Conservation (phyloP, 1,140 invertebrate species). For the Drosophila paulistorum region DNA sequence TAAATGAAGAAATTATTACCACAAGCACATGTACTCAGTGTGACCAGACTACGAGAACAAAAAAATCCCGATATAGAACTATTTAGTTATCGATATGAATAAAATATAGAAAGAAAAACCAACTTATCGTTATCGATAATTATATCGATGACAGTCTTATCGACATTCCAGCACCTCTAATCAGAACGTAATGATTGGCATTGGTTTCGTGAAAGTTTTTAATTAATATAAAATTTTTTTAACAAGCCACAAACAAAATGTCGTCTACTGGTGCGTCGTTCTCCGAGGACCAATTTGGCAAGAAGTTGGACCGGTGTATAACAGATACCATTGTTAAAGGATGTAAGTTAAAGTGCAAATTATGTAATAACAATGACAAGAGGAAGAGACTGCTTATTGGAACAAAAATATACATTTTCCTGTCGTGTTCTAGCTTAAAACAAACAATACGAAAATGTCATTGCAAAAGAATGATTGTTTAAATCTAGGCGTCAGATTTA, state of each 20-base stretch:
- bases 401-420: not conserved
- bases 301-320: conserved; percentile 86
- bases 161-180: conserved; percentile 1
- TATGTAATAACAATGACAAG: conserved; percentile 42
- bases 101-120: not conserved
- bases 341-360: conserved; percentile 82
- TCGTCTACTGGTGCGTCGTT: conserved; percentile 23
- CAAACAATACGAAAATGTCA: not conserved
- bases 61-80: not conserved
- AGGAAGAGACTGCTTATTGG: not conserved
- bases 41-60: not conserved
- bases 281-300: conserved; percentile 85
- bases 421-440: not conserved
- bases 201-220: not conserved
- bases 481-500: not conserved
- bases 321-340: conserved; percentile 87
- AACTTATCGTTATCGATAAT: not conserved
- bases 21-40: conserved; percentile 7
- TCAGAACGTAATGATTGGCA: conserved; percentile 3
- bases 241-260: conserved; percentile 19
- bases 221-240: not conserved
- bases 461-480: too few species aligned
- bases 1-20: not conserved
- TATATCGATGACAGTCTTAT: not conserved
- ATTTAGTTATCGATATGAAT: too few species aligned